Evolutionary conservation across 2,113 vertebrate species (phyloP), one percentile per base, ranked within the genome.

Genomic region (Sebastes fasciatus): DNA sequence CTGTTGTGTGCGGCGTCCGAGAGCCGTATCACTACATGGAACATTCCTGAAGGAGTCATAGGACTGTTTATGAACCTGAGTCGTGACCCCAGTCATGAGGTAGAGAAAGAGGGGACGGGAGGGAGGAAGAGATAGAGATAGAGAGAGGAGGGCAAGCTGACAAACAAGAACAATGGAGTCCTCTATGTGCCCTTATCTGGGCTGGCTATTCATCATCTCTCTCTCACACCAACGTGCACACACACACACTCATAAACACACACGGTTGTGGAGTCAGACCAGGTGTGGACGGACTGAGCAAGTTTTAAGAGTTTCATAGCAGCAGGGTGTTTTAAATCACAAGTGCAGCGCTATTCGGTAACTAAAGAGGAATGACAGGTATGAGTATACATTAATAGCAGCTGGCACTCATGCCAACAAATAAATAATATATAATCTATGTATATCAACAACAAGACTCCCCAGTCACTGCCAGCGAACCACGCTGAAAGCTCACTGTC

Each of bases 161-260:
- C 80, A 85, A 81, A 74, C 48, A 81, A 82, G 90, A 94, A 94
- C 94, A 95, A 94, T 91, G 80, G 75, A 84, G 80, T 87, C 81
- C 92, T 94, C 89, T 94, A 62, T 95, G 85, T 74, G 72, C 70
- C 79, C 87, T 92, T 94, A 94, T 95, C 94, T 91, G 45, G 46
- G 61, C 68, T 65, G 13, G 75, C 51, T 63, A 82, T 92, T 92
- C 77, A 87, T 93, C 83, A 93, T 90, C 72, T 77, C 78, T 80
- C 79, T 80, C 79, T 63, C 69, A 55, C 72, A 60, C 63, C 48
- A 17, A 48, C n/a, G 12, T 23, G 40, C 61, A 26, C 55, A 52
- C 46, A 26, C 74, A 43, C 61, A 6, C 58, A 65, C 34, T 34
- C 34, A 16, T 34, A 40, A 77, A 85, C 79, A 43, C 83, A 90